A percentile compares a stretch with the other conserved stretches of the same genome.
These are phyloP conservation scores for Meandrusa payeni DNA, from an alignment of 2,888 invertebrate genomes.

Conservation along the genomic window DNA sequence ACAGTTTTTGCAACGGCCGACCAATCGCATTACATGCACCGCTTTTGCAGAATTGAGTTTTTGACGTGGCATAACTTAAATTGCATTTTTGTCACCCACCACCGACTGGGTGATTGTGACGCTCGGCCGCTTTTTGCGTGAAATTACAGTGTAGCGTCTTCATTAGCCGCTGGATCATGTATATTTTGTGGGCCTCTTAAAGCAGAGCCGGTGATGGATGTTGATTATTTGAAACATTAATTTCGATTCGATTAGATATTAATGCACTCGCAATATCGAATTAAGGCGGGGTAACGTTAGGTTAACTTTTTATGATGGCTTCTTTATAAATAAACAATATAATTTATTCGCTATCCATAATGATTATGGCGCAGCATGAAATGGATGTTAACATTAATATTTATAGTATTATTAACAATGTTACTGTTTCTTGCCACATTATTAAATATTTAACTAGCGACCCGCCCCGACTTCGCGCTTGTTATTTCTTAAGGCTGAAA, in stretches of 20 bases:
- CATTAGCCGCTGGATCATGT: slow-evolving; percentile 50
- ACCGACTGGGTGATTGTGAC: slow-evolving; percentile 44
- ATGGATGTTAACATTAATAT: slow-evolving; percentile 16
- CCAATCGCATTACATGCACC: slow-evolving; percentile 48
- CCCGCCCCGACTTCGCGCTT: no score
- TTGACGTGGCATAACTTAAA: slow-evolving; percentile 70
- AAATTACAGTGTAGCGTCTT: slow-evolving; percentile 60
- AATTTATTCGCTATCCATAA: slow-evolving; percentile 10
- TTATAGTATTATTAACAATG: no score
- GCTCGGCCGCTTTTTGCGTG: slow-evolving; percentile 45
- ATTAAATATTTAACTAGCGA: no score
- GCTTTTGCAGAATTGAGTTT: slow-evolving; percentile 63
- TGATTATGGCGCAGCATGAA: background rate
- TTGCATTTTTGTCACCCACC: slow-evolving; percentile 77
- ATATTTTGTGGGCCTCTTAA: slow-evolving; percentile 34
- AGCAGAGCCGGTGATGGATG: slow-evolving; percentile 40
- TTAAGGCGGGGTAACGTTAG: slow-evolving; percentile 17
- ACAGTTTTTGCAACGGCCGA: slow-evolving; percentile 48
- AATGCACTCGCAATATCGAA: slow-evolving; percentile 18
- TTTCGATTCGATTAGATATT: slow-evolving; percentile 34
- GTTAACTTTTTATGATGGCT: slow-evolving; percentile 11
- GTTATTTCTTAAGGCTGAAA: no score
- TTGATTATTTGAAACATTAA: slow-evolving; percentile 41
- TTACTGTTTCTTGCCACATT: no score
- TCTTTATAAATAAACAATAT: slow-evolving; percentile 21